phyloP scores from a whole-genome alignment of 2,888 invertebrate genomes.

The Meandrusa payeni region DNA sequence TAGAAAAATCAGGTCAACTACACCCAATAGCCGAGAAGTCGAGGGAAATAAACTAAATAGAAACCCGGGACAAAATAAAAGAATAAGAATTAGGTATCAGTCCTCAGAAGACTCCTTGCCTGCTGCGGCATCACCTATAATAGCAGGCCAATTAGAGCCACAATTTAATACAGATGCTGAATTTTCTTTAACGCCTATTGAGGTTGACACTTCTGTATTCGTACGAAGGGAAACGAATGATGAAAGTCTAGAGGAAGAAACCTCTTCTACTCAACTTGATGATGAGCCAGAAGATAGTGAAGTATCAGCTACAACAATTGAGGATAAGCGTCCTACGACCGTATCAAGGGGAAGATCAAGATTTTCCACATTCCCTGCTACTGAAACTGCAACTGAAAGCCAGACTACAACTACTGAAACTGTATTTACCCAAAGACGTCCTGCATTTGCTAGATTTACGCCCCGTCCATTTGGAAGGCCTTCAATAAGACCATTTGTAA shows the following conservation, averaged over 20 bases:
- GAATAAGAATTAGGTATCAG: slow-evolving; percentile 51
- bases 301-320: slow-evolving; percentile 63
- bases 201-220: slow-evolving; percentile 52
- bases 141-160: slow-evolving; percentile 58
- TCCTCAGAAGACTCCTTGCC: slow-evolving; percentile 52
- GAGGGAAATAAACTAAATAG: slow-evolving; percentile 36
- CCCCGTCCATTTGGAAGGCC: slow-evolving; percentile 65
- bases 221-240: slow-evolving; percentile 43
- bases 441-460: slow-evolving; percentile 62
- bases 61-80: slow-evolving; percentile 38
- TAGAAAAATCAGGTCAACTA: slow-evolving; percentile 71
- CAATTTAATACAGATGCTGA: slow-evolving; percentile 68
- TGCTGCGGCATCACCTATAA: slow-evolving; percentile 59
- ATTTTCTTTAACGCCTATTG: slow-evolving; percentile 76
- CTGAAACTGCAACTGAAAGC: slow-evolving; percentile 43
- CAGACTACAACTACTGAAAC: slow-evolving; percentile 39
- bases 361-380: slow-evolving; percentile 52
- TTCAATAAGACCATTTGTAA: slow-evolving; percentile 23
- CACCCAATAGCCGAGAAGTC: slow-evolving; percentile 70
- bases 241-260: slow-evolving; percentile 39
- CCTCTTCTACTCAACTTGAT: slow-evolving; percentile 44
- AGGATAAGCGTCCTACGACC: slow-evolving; percentile 52
- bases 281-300: slow-evolving; percentile 59
- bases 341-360: slow-evolving; percentile 60
- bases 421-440: slow-evolving; percentile 45